Percentiles rank a stretch among this genome's conserved stretches.
These are phyloP conservation scores for Hypotaenidia philippensis DNA, from an alignment of 2,797 vertebrate species.

Conservation along the genomic window DNA sequence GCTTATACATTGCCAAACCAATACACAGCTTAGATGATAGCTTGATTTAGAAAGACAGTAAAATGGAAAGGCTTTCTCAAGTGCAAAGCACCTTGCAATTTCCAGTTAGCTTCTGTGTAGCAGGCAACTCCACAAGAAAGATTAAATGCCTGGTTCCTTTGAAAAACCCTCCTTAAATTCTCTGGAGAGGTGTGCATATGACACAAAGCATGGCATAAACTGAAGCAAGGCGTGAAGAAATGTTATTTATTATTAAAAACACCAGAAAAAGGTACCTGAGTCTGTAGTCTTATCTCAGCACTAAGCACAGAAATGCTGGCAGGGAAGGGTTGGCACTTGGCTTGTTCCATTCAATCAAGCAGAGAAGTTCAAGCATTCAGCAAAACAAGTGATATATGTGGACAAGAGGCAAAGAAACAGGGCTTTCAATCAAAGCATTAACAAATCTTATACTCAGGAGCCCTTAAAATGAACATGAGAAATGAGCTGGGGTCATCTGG, in stretches of 20 bases:
- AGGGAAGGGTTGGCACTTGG: not conserved
- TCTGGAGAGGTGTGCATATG: not conserved
- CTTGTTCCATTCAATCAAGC: not conserved
- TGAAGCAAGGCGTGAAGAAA: conserved; percentile 28
- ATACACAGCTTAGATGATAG: not conserved
- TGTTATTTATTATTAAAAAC: conserved; percentile 28
- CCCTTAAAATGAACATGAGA: not conserved
- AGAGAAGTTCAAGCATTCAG: not conserved
- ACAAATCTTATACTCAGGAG: not conserved
- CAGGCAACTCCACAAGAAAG: conserved; percentile 42
- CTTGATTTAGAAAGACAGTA: conserved; percentile 27
- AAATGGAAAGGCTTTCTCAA: conserved; percentile 28
- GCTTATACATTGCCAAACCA: not conserved
- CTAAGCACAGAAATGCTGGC: not conserved
- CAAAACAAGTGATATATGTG: not conserved
- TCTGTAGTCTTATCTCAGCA: conserved; percentile 23
- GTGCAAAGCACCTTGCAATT: conserved; percentile 20
- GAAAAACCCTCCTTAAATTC: conserved; percentile 45
- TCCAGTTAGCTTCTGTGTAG: conserved; percentile 57
- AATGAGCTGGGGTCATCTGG: not conserved
- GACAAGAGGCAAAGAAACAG: not conserved
- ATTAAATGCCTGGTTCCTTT: conserved; percentile 57
- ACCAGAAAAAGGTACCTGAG: not conserved
- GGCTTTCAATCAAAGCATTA: not conserved
- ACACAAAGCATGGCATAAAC: conserved; percentile 26